Base-by-base conservation (phyloP, 2,888 invertebrate genomes). In the Lepidocyrtoides sp. region DNA sequence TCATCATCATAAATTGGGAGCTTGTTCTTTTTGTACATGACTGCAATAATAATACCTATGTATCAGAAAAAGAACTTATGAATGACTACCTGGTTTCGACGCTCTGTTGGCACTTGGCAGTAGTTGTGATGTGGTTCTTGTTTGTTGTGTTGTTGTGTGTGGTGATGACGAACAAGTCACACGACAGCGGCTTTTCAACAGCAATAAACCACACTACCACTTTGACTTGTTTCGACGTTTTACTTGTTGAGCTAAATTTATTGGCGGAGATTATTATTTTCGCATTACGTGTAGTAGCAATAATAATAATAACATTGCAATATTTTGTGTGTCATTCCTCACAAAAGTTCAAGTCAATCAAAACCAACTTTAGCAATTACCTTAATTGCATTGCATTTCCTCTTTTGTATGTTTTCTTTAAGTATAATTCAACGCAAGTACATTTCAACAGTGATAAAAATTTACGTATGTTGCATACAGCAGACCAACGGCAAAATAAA, bases 181-280 rank as follows among this genome's bases (percentile, higher is more conserved):
- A 63, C 29, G 29, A 29, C 29, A 69, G 69, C 69, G 69, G 69
- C 69, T 69, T 69, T 69, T 36, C 63, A 29, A 23, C 63, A 63
- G 17, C 63, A 63, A 63, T 4, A 29, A 17, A 63, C 63, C 2
- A 60, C 23, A 14, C 63, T 29, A 12, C 5, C 63, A 29, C 29
- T 63, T 29, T 26, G 14, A 23, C 57, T 57, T 57, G 57, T 57
- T 57, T 57, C 17, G 20, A 57, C 57, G 17, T 14, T 29, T 10
- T n/a, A 63, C 63, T 63, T 63, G 63, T 63, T 63, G 29, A 29
- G 63, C 29, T 29, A 63, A 63, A 63, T 63, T 63, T 63, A 63
- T 63, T 63, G 57, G 57, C n/a, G n/a, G n/a, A 17, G 23, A 23
- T 57, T 23, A 12, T 54, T 57, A 57, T 14, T 57, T 57, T 57